Evolutionary conservation across 2,113 vertebrate species (phyloP).

Genomic region (Peucedramus taeniatus): DNA sequence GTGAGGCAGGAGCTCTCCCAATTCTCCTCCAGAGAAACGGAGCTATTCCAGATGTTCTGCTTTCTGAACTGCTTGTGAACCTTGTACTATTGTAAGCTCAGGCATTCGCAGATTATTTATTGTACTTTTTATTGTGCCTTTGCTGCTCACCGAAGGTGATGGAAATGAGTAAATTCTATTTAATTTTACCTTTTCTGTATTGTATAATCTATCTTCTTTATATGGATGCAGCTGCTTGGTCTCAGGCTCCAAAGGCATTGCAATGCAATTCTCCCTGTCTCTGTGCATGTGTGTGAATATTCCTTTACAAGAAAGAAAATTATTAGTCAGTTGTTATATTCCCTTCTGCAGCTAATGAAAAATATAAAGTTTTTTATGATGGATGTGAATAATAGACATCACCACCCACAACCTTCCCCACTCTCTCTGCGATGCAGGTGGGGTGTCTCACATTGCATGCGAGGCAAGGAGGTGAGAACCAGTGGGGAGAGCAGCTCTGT

Average conservation of each 20-base stretch:
- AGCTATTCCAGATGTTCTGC: not conserved
- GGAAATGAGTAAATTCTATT: slow-evolving; percentile 17
- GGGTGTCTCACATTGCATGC: not conserved
- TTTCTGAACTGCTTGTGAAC: slow-evolving; percentile 31
- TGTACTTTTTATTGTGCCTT: not conserved
- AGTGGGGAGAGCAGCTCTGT: not conserved
- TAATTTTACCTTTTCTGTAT: slow-evolving; percentile 16
- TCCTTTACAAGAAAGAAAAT: not conserved
- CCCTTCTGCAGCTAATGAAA: not conserved
- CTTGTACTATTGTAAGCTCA: not conserved
- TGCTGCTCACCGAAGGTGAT: not conserved
- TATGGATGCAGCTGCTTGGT: not conserved
- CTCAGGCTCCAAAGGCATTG: not conserved
- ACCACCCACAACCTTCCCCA: not conserved
- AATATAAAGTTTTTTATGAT: not conserved
- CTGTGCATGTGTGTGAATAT: not conserved
- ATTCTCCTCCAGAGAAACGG: slow-evolving; percentile 4
- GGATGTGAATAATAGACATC: not conserved
- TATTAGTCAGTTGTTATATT: not conserved
- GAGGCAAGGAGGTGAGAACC: not conserved
- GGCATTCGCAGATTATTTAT: not conserved
- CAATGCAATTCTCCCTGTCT: not conserved
- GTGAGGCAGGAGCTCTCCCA: not conserved
- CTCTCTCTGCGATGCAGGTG: not conserved
- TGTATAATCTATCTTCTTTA: not conserved